phyloP scores from a whole-genome alignment of 1,140 invertebrate genomes.

The Halictus rubicundus region DNA sequence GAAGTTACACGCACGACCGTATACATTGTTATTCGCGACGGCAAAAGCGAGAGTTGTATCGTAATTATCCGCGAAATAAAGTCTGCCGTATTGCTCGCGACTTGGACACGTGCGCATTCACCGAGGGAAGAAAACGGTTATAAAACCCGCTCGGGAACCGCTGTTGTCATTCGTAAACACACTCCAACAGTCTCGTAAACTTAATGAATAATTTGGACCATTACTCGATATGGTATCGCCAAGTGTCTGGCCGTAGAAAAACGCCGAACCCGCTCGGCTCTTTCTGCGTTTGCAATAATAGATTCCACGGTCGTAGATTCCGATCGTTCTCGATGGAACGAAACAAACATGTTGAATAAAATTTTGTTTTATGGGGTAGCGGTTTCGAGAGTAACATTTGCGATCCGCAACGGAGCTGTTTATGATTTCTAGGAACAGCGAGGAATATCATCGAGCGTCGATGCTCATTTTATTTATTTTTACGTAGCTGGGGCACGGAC shows the following conservation, averaged over 20 bases:
- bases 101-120: neutral
- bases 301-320: neutral
- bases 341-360: too few relatives aligned
- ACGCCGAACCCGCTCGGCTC: too few relatives aligned
- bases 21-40: conserved; percentile 26
- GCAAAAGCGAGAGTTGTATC: conserved; percentile 50
- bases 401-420: neutral
- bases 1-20: conserved; percentile 28
- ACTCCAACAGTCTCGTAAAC: neutral
- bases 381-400: neutral
- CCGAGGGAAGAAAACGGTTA: neutral
- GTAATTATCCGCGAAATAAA: conserved; percentile 38
- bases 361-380: neutral
- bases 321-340: too few relatives aligned
- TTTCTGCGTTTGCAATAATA: neutral
- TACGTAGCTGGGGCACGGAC: too few relatives aligned
- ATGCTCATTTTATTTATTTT: too few relatives aligned
- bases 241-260: neutral
- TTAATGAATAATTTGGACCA: conserved; percentile 8
- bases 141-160: neutral
- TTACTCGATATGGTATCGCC: neutral
- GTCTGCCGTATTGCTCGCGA: neutral
- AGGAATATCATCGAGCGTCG: too few relatives aligned
- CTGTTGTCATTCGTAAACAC: neutral
- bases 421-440: neutral